Percentiles rank a stretch among this genome's conserved stretches.
Conservation (phyloP, 2,797 vertebrate species). For the Chromis chromis region DNA sequence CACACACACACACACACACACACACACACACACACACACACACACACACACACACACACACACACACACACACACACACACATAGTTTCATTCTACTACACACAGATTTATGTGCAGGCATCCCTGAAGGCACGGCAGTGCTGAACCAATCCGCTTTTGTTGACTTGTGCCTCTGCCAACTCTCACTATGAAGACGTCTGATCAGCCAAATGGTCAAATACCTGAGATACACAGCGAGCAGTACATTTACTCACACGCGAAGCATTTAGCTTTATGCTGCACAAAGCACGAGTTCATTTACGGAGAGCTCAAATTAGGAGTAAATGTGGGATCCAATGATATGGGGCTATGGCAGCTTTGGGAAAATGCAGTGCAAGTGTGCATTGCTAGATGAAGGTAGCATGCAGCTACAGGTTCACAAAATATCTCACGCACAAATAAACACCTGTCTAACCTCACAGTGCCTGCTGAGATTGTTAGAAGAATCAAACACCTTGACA, state of each 20-base stretch:
- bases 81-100: conserved; percentile 3
- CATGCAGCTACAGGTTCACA: too few relatives aligned
- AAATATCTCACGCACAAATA: too few relatives aligned
- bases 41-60: neutral
- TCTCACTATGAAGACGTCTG: conserved; percentile 63
- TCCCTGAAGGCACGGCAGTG: conserved; percentile 55
- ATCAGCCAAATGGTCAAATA: conserved; percentile 68
- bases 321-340: neutral
- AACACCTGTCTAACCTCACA: too few relatives aligned
- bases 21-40: neutral
- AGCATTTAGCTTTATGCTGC: neutral
- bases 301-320: neutral
- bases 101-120: conserved; percentile 56
- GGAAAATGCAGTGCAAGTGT: too few relatives aligned
- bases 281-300: neutral
- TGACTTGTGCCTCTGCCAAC: conserved; percentile 75
- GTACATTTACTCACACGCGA: neutral
- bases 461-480: too few relatives aligned
- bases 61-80: neutral
- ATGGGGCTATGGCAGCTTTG: too few relatives aligned
- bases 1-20: conserved; percentile 1
- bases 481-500: conserved; percentile 5
- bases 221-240: conserved; percentile 31
- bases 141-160: conserved; percentile 72
- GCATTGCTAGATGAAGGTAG: too few relatives aligned